A percentile compares a stretch with the other conserved stretches of the same genome.
Evolutionary conservation across 2,113 vertebrate genomes (phyloP).

Genomic region (Mobula hypostoma): DNA sequence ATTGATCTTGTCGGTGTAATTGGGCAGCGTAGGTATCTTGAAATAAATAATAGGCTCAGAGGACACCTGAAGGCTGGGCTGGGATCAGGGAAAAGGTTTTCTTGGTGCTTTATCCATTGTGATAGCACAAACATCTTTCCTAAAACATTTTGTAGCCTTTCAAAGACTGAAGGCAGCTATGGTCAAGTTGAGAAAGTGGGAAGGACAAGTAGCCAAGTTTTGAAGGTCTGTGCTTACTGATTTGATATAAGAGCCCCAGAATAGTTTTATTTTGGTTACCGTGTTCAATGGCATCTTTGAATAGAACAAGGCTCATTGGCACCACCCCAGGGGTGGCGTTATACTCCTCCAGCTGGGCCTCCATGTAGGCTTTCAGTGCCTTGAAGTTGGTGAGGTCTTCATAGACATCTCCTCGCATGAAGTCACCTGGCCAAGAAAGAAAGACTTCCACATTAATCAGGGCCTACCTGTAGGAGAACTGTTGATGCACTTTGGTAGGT

Average conservation of each 20-base stretch:
- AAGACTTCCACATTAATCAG: not conserved
- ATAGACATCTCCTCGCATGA: slow-evolving; percentile 67
- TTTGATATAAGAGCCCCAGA: not conserved
- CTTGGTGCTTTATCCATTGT: not conserved
- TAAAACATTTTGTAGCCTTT: not conserved
- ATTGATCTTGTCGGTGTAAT: too few relatives aligned
- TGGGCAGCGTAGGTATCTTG: too few relatives aligned
- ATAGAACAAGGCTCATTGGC: slow-evolving; percentile 73
- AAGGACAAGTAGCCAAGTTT: not conserved
- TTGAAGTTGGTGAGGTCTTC: slow-evolving; percentile 70
- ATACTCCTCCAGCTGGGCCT: slow-evolving; percentile 67
- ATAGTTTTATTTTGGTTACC: slow-evolving; percentile 50
- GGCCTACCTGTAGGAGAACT: too few relatives aligned
- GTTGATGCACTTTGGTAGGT: not conserved
- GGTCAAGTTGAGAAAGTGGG: not conserved
- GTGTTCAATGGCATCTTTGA: slow-evolving; percentile 76
- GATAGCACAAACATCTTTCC: not conserved
- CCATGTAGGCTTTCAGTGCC: slow-evolving; percentile 66
- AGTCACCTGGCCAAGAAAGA: slow-evolving; percentile 61
- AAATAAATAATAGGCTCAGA: not conserved
- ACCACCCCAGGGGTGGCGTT: slow-evolving; percentile 64
- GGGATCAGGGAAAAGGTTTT: not conserved
- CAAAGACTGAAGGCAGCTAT: not conserved
- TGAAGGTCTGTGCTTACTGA: not conserved
- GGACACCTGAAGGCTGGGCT: not conserved